These are phyloP conservation scores for Chauna torquata DNA, from an alignment of 2,113 vertebrate species.

Conservation along the genomic window DNA sequence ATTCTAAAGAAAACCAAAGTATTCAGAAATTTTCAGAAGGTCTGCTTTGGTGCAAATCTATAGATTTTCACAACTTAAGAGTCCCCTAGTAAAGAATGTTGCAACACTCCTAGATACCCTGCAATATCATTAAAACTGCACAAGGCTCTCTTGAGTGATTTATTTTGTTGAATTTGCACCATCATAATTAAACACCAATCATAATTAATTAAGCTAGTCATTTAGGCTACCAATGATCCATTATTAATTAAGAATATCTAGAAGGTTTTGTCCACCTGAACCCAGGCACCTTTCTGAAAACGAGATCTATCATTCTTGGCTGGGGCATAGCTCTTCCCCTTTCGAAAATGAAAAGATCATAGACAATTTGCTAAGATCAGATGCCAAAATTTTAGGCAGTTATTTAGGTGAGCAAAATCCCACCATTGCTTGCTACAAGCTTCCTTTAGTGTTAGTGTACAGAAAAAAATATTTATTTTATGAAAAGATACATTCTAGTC, in stretches of 20 bases:
- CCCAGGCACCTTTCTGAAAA: background rate
- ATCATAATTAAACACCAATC: background rate
- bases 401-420: background rate
- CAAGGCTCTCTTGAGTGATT: background rate
- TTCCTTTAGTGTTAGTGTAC: background rate
- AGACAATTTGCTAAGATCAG: background rate
- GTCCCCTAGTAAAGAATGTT: background rate
- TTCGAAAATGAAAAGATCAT: background rate
- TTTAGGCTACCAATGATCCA: background rate
- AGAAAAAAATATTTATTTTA: background rate
- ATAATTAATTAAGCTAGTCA: background rate
- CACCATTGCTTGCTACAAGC: background rate
- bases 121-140: background rate
- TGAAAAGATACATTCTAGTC: rapidly evolving
- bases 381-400: background rate
- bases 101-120: background rate
- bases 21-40: background rate
- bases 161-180: background rate
- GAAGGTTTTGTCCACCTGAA: background rate
- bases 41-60: background rate
- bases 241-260: background rate
- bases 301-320: background rate
- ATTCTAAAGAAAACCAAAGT: background rate
- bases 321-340: background rate
- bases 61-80: background rate